Evolutionary conservation across 2,888 invertebrate species (phyloP).

Genomic region (Apotomis betuletana): DNA sequence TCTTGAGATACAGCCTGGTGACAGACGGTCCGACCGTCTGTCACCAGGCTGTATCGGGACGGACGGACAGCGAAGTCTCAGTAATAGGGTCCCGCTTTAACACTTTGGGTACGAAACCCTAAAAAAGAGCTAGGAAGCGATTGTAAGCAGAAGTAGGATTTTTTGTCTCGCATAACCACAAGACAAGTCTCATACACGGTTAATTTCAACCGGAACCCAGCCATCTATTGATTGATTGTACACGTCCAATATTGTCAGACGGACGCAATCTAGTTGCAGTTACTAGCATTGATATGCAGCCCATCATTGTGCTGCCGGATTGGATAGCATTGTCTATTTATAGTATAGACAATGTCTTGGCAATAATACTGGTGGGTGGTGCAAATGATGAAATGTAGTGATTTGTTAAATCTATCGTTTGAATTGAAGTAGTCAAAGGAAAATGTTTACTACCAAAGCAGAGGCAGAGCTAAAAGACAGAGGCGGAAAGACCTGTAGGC

Average conservation of each 20-base stretch:
- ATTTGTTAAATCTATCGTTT: not conserved
- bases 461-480: no score
- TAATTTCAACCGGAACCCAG: conserved; percentile 7
- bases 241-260: conserved; percentile 1
- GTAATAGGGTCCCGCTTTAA: no score
- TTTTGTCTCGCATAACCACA: not conserved
- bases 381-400: conserved; percentile 28
- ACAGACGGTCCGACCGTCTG: no score
- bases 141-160: no score
- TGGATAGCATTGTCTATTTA: conserved; percentile 80
- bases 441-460: no score
- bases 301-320: conserved; percentile 69
- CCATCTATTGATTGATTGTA: conserved; percentile 19
- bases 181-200: not conserved
- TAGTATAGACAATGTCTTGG: conserved; percentile 62
- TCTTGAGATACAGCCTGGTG: no score
- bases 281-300: conserved; percentile 46
- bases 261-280: conserved; percentile 29
- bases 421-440: no score
- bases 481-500: no score
- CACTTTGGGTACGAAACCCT: no score
- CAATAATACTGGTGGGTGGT: conserved; percentile 46
- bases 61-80: no score
- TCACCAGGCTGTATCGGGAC: no score
- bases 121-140: no score